Conservation (phyloP, 2,888 invertebrate species). For the Ariolimax columbianus region DNA sequence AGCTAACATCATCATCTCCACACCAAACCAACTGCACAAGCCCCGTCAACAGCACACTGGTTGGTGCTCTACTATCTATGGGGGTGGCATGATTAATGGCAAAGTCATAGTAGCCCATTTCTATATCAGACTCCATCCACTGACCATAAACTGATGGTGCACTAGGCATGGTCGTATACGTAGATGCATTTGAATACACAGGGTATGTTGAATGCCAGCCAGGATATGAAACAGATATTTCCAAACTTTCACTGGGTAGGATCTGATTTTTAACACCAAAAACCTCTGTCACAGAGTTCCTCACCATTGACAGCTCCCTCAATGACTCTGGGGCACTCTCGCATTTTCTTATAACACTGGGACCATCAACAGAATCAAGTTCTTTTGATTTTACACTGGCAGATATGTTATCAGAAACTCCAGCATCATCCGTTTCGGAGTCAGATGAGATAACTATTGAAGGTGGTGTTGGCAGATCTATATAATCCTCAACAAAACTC, state of each 20-base stretch:
- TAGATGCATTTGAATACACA: background rate
- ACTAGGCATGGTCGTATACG: background rate
- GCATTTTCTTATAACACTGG: background rate
- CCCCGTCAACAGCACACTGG: constrained; percentile 7
- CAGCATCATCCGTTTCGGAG: background rate
- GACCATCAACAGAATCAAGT: background rate
- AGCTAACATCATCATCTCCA: background rate
- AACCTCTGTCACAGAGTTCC: background rate
- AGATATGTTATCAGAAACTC: background rate
- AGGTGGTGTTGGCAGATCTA: constrained; percentile 10
- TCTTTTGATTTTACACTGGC: background rate
- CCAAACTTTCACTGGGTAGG: background rate
- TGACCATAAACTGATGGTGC: constrained; percentile 24
- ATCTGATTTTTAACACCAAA: too few relatives aligned
- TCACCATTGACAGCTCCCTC: background rate
- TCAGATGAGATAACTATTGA: background rate
- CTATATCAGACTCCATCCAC: constrained; percentile 41
- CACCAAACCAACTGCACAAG: constrained; percentile 22
- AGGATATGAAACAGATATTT: background rate
- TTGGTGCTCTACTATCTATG: background rate
- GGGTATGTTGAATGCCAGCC: constrained; percentile 8
- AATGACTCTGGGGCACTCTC: background rate
- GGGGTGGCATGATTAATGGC: constrained; percentile 35
- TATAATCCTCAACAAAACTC: background rate
- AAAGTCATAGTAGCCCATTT: constrained; percentile 17